These are phyloP conservation scores for Ophion slaviceki DNA, from an alignment of 2,888 invertebrate genomes.

Conservation along the genomic window DNA sequence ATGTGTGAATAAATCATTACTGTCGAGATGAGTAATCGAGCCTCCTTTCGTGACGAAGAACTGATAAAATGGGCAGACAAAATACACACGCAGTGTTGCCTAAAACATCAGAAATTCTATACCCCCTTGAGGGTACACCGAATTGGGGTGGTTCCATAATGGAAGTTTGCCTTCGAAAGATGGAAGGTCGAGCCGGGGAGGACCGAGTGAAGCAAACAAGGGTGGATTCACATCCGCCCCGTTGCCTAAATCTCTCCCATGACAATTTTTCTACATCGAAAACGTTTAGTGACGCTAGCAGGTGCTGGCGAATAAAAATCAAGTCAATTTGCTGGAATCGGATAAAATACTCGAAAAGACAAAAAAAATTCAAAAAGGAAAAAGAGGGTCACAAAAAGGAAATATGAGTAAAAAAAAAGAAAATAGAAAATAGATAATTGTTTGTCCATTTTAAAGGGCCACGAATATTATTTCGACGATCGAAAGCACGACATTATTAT, in stretches of 20 bases:
- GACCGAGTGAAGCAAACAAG: slow-evolving; percentile 29
- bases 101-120: slow-evolving; percentile 32
- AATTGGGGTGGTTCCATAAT: slow-evolving; percentile 40
- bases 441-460: neutral
- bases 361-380: neutral
- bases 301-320: neutral
- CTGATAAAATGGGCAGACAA: neutral
- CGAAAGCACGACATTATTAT: too few species aligned
- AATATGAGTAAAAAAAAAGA: neutral
- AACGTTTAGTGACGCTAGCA: slow-evolving; percentile 16
- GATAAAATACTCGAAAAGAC: neutral
- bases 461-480: neutral
- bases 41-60: neutral
- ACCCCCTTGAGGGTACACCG: slow-evolving; percentile 7
- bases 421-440: neutral
- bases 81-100: neutral
- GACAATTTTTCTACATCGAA: slow-evolving; percentile 25
- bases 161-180: slow-evolving; percentile 27
- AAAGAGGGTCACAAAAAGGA: neutral
- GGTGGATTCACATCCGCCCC: slow-evolving; percentile 17
- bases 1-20: neutral
- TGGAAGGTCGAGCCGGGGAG: neutral
- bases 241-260: slow-evolving; percentile 8
- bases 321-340: neutral
- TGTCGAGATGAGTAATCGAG: neutral